Evolutionary conservation across 2,113 vertebrate species (phyloP), one percentile per base, ranked within the genome.

Genomic region (Climacteris rufus): DNA sequence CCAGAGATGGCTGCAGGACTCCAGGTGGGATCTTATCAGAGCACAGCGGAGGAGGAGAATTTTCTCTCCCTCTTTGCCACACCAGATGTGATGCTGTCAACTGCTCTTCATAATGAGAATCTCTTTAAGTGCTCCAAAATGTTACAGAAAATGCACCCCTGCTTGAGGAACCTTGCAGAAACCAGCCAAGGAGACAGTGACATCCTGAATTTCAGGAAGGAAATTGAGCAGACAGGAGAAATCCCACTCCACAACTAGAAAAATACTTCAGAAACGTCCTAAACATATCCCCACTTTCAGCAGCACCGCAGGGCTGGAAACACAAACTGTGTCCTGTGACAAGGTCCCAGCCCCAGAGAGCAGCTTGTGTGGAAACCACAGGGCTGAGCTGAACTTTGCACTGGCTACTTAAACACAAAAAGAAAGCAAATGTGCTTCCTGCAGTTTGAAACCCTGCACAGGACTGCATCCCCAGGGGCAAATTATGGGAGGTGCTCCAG

Each of bases 401-500:
- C 85, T 0, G 11, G 93, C 96, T 95, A 88, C 95, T 92, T 92
- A 37, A 88, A 95, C 93, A 83, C 85, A 88, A 21, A 90, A 78
- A 64, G 83, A 75, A 93, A 96, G 88, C 68, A 94, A 96, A 96
- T 81, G 88, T 94, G 92, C 85, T 96, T 96, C 95, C 93, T 97
- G 95, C 40, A 95, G 90, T 21, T 37, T 92, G 90, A 94, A 94
- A 94, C 91, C 13, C 50, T 95, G 94, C 85, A 45, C 90, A 49
- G 8, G 90, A 44, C 85, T 65, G 19, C 66, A 60, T 93, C 96
- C 93, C 94, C 45, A 3, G 93, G 59, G 95, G 76, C 95, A 93
- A 81, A 96, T 96, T 35, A 96, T 6, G 79, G 88, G 90, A 92
- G 93, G 93, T 94, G 79, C 95, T 94, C 94, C 87, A 92, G 70